These are phyloP conservation scores for Threskiornis aethiopicus DNA, from an alignment of 2,797 vertebrate genomes.

Conservation along the genomic window DNA sequence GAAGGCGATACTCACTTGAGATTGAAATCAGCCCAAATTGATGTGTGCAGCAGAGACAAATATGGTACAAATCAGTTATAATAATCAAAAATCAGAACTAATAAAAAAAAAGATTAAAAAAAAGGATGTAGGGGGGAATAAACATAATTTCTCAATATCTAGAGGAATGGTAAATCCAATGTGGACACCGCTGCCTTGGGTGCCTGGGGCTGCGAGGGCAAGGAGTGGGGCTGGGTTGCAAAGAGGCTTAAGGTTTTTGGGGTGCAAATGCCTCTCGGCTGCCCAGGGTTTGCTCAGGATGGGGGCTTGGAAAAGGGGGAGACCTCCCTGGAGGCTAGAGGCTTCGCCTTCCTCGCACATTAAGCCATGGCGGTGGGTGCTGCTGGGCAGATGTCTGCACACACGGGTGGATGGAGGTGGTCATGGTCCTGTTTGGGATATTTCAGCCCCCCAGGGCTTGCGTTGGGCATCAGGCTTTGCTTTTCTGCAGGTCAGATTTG, in stretches of 20 bases:
- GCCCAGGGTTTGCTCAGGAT: rapidly evolving
- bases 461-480: rapidly evolving
- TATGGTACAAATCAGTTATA: constrained; percentile 92
- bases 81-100: constrained; percentile 75
- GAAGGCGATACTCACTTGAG: constrained; percentile 86
- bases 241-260: background rate
- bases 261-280: background rate
- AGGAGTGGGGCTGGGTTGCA: background rate
- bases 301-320: background rate
- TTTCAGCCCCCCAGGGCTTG: background rate
- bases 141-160: background rate
- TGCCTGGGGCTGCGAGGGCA: background rate
- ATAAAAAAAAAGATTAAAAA: background rate
- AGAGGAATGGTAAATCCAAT: background rate
- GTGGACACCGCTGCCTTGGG: background rate
- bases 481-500: rapidly evolving
- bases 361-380: rapidly evolving
- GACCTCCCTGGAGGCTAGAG: background rate
- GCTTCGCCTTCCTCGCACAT: background rate
- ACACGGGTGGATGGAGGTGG: rapidly evolving
- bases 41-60: constrained; percentile 87
- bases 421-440: rapidly evolving
- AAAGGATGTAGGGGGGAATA: background rate
- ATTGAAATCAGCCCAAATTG: constrained; percentile 82
- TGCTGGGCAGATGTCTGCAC: rapidly evolving